These are phyloP conservation scores for Amorpha juglandis DNA, from an alignment of 2,888 invertebrate species.

Conservation along the genomic window DNA sequence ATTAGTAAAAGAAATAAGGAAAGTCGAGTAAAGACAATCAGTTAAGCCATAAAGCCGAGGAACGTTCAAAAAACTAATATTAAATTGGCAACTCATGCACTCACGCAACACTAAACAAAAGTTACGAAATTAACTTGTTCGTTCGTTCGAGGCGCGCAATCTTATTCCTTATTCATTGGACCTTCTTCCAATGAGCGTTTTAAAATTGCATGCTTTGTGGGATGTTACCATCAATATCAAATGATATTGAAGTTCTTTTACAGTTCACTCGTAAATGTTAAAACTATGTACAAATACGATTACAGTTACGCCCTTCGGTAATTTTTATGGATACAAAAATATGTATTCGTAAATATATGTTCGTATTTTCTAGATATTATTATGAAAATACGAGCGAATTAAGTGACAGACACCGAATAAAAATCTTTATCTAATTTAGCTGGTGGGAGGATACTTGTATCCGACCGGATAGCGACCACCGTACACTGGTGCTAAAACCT, in stretches of 20 bases:
- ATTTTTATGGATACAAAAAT: too few species aligned
- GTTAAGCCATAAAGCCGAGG: conserved; percentile 4
- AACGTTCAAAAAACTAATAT: conserved; percentile 18
- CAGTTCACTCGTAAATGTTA: neutral
- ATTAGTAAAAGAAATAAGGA: neutral
- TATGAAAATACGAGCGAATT: too few species aligned
- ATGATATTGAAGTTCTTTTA: neutral
- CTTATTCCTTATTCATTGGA: conserved; percentile 17
- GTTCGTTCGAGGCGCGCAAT: conserved; percentile 13
- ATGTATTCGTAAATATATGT: too few species aligned
- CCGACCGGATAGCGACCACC: too few species aligned
- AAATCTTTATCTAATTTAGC: too few species aligned
- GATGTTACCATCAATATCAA: conserved; percentile 12
- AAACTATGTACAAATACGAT: neutral
- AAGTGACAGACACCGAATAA: too few species aligned
- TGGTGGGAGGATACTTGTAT: too few species aligned
- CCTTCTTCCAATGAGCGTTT: conserved; percentile 13
- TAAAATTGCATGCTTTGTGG: conserved; percentile 22
- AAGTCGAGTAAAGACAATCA: conserved; percentile 1
- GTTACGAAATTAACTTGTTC: conserved; percentile 21
- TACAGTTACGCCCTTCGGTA: too few species aligned
- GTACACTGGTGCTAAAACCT: too few species aligned
- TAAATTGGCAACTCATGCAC: conserved; percentile 13
- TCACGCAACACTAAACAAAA: conserved; percentile 13
- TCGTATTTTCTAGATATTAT: too few species aligned